phyloP scores from a whole-genome alignment of 2,888 invertebrate species.

The Spisula solida region DNA sequence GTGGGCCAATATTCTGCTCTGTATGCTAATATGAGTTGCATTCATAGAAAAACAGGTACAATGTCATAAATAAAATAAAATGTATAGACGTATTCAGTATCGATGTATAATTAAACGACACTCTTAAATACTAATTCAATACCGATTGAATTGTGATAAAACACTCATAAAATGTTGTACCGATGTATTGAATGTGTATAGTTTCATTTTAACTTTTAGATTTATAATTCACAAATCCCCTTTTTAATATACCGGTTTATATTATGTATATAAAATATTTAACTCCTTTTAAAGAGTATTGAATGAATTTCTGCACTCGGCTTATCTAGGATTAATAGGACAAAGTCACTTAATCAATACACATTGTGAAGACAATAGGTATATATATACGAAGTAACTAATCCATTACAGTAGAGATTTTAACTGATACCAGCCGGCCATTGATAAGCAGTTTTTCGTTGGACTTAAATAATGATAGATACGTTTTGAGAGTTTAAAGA shows the following conservation, averaged over 20 bases:
- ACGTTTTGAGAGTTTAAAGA: not conserved
- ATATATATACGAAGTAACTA: not conserved
- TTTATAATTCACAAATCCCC: not conserved
- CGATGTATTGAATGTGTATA: not conserved
- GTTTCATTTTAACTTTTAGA: not conserved
- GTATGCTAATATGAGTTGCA: not conserved
- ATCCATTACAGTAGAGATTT: not conserved
- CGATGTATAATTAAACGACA: not conserved
- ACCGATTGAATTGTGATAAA: not conserved
- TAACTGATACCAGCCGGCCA: not conserved
- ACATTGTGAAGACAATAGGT: not conserved
- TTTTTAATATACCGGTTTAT: not conserved
- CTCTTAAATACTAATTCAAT: not conserved
- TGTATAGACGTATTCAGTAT: not conserved
- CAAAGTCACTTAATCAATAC: not conserved
- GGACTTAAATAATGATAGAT: not conserved
- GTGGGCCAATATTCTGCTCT: too few species aligned
- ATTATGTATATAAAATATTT: not conserved
- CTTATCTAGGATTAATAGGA: not conserved
- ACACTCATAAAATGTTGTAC: not conserved
- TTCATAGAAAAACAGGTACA: not conserved
- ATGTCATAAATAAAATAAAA: not conserved
- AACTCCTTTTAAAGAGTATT: not conserved
- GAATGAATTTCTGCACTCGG: not conserved
- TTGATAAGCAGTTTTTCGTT: slow-evolving; percentile 8